phyloP scores from a whole-genome alignment of 2,113 vertebrate genomes.

The Vireo altiloquus region DNA sequence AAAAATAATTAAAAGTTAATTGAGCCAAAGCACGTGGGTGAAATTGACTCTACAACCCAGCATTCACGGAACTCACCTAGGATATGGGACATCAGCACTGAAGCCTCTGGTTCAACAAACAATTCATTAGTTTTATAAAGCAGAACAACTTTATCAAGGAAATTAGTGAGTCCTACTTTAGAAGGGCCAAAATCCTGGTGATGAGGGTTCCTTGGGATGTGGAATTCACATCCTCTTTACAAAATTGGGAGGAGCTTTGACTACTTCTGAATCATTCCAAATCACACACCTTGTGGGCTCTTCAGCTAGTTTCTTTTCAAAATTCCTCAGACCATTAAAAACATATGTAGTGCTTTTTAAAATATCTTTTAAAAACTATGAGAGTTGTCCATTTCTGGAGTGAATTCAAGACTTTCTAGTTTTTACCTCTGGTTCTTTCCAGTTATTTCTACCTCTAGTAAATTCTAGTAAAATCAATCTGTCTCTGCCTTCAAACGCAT shows the following conservation, averaged over 20 bases:
- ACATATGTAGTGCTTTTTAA: background rate
- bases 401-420: background rate
- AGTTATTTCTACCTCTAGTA: background rate
- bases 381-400: background rate
- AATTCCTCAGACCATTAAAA: background rate
- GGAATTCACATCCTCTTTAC: background rate
- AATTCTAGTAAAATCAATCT: background rate
- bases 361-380: background rate
- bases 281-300: background rate
- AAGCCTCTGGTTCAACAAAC: background rate
- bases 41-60: conserved; percentile 16
- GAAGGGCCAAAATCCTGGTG: background rate
- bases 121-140: conserved; percentile 21
- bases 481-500: background rate
- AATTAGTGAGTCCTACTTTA: background rate
- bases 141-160: background rate
- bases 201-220: background rate
- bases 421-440: background rate
- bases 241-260: background rate
- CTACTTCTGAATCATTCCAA: background rate
- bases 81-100: background rate
- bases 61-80: background rate
- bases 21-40: background rate
- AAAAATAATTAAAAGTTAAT: conserved; percentile 41
- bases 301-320: background rate